These are phyloP conservation scores for Plagiodera versicolora DNA, from an alignment of 2,888 invertebrate species.

Conservation along the genomic window DNA sequence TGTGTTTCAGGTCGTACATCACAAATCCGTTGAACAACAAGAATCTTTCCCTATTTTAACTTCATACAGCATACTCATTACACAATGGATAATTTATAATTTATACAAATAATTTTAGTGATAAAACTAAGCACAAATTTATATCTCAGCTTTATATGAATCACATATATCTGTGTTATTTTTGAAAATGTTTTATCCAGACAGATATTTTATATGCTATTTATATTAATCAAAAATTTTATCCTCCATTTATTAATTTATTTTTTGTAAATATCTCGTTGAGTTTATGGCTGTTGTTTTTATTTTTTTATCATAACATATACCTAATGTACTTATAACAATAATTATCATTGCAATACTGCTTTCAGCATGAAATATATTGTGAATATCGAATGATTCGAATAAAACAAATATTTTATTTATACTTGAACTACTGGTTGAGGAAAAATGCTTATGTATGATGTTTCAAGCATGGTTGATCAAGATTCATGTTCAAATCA, in stretches of 20 bases:
- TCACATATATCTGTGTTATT: conserved; percentile 32
- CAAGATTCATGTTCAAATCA: background rate
- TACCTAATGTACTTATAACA: background rate
- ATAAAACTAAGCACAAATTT: conserved; percentile 21
- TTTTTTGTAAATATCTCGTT: conserved; percentile 14
- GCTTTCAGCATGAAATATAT: background rate
- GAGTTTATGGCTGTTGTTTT: conserved; percentile 8
- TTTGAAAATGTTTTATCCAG: conserved; percentile 15
- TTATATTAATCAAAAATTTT: conserved; percentile 6
- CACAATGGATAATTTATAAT: conserved; percentile 34
- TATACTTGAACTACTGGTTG: background rate
- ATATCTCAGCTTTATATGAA: conserved; percentile 23
- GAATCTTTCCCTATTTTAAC: conserved; percentile 65
- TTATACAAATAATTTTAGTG: conserved; percentile 16
- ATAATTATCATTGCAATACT: background rate
- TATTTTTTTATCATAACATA: conserved; percentile 8
- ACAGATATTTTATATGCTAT: conserved; percentile 6
- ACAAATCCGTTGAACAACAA: conserved; percentile 67
- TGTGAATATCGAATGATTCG: background rate
- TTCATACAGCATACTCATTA: conserved; percentile 17
- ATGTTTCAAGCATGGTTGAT: background rate
- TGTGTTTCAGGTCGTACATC: conserved; percentile 65
- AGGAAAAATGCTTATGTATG: background rate
- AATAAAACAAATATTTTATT: background rate
- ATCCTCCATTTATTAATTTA: background rate